Percentiles rank a stretch among this genome's conserved stretches.
Evolutionary conservation across 2,888 invertebrate genomes (phyloP).

Genomic region (Cancer borealis): DNA sequence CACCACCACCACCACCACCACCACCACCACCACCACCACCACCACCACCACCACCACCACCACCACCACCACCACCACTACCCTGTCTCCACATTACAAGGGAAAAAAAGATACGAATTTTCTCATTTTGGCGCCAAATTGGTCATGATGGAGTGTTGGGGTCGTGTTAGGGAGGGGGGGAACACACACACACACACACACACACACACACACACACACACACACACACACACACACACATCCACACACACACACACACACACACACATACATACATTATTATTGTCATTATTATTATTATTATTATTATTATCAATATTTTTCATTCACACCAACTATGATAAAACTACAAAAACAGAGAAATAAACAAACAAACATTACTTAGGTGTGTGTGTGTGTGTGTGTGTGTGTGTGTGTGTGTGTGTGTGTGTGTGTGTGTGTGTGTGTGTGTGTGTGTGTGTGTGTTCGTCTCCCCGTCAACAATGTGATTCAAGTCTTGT

Average conservation of each 20-base stretch:
- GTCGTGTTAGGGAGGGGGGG: neutral
- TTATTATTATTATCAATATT: too few relatives aligned
- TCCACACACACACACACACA: too few relatives aligned
- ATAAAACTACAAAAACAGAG: neutral
- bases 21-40: neutral
- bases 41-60: neutral
- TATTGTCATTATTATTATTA: neutral
- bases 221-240: too few relatives aligned
- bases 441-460: conserved; percentile 20
- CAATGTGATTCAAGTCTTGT: conserved; percentile 34
- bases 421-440: conserved; percentile 31
- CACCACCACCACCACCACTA: neutral
- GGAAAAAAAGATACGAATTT: conserved; percentile 9
- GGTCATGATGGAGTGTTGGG: conserved; percentile 48
- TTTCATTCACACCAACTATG: too few relatives aligned
- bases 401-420: neutral
- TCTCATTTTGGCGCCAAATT: conserved; percentile 60
- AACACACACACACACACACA: too few relatives aligned
- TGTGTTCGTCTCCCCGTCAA: neutral
- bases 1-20: conserved; percentile 1
- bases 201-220: too few relatives aligned
- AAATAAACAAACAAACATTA: neutral
- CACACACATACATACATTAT: neutral
- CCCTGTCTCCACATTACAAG: neutral
- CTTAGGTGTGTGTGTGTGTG: too few relatives aligned